These are phyloP conservation scores for Oreocharis arfaki DNA, from an alignment of 2,113 vertebrate genomes.

Conservation along the genomic window DNA sequence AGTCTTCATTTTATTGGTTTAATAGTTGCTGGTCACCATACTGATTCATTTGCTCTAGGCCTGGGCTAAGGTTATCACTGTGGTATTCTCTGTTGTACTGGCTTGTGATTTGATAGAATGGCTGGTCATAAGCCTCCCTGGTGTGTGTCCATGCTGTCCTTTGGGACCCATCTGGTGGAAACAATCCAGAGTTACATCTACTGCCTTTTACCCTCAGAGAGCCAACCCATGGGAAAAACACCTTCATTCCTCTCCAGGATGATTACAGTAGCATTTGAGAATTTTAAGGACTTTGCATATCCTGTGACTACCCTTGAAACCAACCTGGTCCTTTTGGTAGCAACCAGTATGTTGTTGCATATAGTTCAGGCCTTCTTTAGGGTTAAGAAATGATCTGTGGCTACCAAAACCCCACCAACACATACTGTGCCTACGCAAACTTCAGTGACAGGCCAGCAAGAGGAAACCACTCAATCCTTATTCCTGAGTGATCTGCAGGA, in stretches of 20 bases:
- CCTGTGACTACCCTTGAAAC: not conserved
- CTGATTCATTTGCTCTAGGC: not conserved
- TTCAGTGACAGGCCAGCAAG: not conserved
- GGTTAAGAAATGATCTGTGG: not conserved
- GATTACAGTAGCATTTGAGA: not conserved
- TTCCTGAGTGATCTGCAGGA: not conserved
- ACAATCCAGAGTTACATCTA: not conserved
- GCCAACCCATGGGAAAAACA: not conserved
- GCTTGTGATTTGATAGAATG: not conserved
- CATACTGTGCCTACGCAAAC: not conserved
- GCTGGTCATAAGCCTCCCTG: not conserved
- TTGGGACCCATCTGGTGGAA: not conserved
- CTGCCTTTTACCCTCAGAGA: not conserved
- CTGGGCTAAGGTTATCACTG: not conserved
- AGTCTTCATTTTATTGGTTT: not conserved
- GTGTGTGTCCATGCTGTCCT: not conserved
- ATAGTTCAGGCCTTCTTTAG: not conserved
- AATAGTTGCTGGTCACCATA: not conserved
- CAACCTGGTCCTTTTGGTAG: not conserved
- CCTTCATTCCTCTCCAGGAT: not conserved
- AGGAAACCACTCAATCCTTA: not conserved
- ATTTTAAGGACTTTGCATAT: not conserved
- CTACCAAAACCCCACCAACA: rapidly evolving
- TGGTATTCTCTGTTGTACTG: not conserved
- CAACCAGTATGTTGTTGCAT: not conserved